Conservation (phyloP, 2,797 vertebrate genomes). For the Cygnus olor region DNA sequence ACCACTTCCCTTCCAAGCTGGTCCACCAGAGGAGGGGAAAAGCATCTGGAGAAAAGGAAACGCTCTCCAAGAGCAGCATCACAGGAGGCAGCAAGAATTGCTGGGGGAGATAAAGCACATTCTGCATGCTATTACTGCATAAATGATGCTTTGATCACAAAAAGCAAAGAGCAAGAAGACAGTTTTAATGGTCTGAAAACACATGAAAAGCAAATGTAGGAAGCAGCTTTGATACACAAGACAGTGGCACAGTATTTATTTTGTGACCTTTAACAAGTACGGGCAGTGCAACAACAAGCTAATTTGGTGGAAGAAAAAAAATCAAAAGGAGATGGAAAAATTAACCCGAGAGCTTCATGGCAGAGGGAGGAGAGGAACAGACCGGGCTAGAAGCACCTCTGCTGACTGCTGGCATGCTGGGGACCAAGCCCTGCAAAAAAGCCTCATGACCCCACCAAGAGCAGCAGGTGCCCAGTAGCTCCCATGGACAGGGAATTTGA, state of each 20-base stretch:
- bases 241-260: not conserved
- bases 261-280: not conserved
- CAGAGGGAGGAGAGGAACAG: not conserved
- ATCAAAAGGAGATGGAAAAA: not conserved
- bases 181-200: not conserved
- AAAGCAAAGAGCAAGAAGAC: not conserved
- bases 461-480: no score
- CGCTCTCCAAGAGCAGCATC: not conserved
- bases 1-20: not conserved
- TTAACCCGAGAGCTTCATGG: not conserved
- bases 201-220: not conserved
- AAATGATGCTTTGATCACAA: not conserved
- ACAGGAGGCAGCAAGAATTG: not conserved
- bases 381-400: not conserved
- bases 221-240: slow-evolving; percentile 9
- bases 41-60: not conserved
- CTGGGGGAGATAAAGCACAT: not conserved
- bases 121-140: not conserved
- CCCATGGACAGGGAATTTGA: not conserved
- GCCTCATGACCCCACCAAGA: fast-evolving
- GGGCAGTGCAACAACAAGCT: not conserved
- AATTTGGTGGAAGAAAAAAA: no score
- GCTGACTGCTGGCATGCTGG: fast-evolving
- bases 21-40: not conserved
- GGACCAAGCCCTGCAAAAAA: not conserved